Evolutionary conservation across 2,797 vertebrate genomes (phyloP).

Genomic region (Parauchenoglanis punctatus): DNA sequence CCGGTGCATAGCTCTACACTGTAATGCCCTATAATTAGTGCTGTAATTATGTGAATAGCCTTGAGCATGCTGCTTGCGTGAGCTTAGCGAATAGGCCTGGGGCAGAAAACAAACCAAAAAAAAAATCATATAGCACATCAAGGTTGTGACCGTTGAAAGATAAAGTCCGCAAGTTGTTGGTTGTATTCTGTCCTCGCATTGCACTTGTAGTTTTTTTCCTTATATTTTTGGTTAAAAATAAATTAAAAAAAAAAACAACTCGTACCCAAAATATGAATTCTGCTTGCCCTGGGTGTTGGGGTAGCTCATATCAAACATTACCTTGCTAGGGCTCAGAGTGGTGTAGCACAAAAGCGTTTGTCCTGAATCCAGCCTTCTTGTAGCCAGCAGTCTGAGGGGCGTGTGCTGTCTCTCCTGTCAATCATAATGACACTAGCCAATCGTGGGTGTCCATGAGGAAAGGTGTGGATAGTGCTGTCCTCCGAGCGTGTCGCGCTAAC

Average conservation of each 20-base stretch:
- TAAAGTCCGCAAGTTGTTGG: background rate
- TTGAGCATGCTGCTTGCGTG: background rate
- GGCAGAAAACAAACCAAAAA: background rate
- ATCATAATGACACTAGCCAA: background rate
- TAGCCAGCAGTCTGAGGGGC: background rate
- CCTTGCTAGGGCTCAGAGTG: background rate
- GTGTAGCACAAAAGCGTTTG: background rate
- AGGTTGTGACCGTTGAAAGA: background rate
- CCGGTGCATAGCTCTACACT: constrained; percentile 5
- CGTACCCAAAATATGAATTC: background rate
- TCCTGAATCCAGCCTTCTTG: background rate
- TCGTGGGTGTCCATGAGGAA: background rate
- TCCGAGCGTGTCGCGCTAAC: background rate
- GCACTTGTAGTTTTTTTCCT: background rate
- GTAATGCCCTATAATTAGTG: constrained; percentile 39
- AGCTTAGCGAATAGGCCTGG: background rate
- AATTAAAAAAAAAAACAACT: background rate
- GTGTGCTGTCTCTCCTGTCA: background rate
- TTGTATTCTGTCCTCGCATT: background rate
- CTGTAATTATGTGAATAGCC: constrained; percentile 34
- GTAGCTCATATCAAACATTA: background rate
- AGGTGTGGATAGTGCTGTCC: background rate
- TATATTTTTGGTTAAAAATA: background rate
- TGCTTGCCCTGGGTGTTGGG: background rate
- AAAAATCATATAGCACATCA: background rate